Evolutionary conservation across 1,140 invertebrate species (phyloP), one percentile per base, ranked within the genome.

Genomic region (Cardiocondyla obscurior): DNA sequence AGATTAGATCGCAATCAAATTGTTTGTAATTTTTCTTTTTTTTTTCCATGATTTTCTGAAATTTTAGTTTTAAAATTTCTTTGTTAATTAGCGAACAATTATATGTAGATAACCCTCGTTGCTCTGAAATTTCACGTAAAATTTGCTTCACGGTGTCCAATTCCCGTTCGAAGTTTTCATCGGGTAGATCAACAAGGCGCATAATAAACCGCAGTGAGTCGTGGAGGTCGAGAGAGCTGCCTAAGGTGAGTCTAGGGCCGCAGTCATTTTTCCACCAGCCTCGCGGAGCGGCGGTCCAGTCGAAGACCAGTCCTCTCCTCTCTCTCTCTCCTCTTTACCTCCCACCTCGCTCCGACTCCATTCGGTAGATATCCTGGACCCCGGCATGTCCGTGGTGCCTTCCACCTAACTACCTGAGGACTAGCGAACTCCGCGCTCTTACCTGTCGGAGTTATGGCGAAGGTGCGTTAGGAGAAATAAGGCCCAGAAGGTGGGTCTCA

Each of bases 391-490:
- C 65, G 62, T 82, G 65, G 64, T 85, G 36, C 51, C 67, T 93
- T 90, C 84, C 64, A 84, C 74, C 87, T 92, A 92, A 93, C 90
- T 91, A 81, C 58, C 83, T 77, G 70, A 67, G 69, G 49, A 72
- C 67, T 74, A 79, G 74, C 55, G 64, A 42, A 55, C 60, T 30
- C 33, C 74, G 81, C 86, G 84, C 90, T 87, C 83, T 83, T 74
- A 82, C 67, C 55, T 53, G 83, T 81, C 60, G 67, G 84, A 91
- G 90, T 93, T 92, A 92, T 69, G 82, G 81, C 84, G 90, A 93
- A 93, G 67, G 8, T 22, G 83, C 87, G 70, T 89, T 92, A 92
- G 87, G 90, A 90, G 91, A 93, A 91, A 93, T 92, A 92, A 90
- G 91, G 86, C 90, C 84, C 88, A 67, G 60, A 82, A 85, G 85